Conservation (phyloP, 37 sponge, comb jelly and placozoan genomes). For the Aplysina aerophoba region DNA sequence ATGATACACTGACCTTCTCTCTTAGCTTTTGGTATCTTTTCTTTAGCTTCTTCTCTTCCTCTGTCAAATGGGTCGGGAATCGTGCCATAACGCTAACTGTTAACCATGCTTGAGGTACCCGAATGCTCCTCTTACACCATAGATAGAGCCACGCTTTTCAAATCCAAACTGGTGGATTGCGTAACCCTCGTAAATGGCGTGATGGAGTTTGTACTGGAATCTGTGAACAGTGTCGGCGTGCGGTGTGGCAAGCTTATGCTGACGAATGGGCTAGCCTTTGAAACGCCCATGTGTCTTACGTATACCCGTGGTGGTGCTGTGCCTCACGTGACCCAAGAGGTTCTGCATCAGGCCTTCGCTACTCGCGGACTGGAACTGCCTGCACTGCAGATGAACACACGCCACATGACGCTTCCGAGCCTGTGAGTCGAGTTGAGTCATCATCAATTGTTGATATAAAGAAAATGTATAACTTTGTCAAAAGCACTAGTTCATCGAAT, state of each 20-base stretch:
- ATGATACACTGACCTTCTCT: constrained; percentile 35
- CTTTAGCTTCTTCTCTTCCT: constrained; percentile 73
- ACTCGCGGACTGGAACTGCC: not conserved
- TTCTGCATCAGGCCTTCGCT: constrained; percentile 42
- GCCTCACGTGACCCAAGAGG: constrained; percentile 74
- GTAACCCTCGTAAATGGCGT: too few relatives aligned
- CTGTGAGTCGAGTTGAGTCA: constrained; percentile 60
- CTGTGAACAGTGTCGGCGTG: constrained; percentile 41
- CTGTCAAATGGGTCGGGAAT: constrained; percentile 63
- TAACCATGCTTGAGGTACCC: too few relatives aligned
- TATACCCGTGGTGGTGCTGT: constrained; percentile 74
- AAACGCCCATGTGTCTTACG: constrained; percentile 76
- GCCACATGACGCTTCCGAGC: constrained; percentile 44
- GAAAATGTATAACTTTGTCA: too few relatives aligned
- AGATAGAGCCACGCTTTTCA: not conserved
- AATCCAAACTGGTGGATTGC: too few relatives aligned
- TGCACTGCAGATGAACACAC: not conserved
- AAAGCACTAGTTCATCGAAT: too few relatives aligned
- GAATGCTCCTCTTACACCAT: not conserved
- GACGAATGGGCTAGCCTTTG: not conserved
- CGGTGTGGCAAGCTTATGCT: constrained; percentile 43
- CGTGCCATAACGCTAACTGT: constrained; percentile 63
- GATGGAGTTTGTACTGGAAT: constrained; percentile 26
- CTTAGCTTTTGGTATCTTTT: constrained; percentile 66
- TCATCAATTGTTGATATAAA: too few relatives aligned